phyloP scores from a whole-genome alignment of 64 coral and sea anemone species.

The Stylophora pistillata region DNA sequence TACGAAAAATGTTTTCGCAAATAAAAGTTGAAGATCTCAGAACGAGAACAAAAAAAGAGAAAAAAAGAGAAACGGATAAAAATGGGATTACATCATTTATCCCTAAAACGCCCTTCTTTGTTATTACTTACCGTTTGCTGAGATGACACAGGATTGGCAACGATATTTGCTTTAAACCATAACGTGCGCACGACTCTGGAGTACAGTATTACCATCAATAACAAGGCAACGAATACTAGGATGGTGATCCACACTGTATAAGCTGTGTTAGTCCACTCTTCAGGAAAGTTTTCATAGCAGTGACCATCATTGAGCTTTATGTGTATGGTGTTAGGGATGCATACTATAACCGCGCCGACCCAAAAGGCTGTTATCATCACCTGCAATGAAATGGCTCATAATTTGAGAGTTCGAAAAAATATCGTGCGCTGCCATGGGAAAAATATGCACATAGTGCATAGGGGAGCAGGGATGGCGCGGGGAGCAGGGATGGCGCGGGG shows the following conservation, averaged over 20 bases:
- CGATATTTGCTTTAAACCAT: constrained; percentile 35
- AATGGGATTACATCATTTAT: too few relatives aligned
- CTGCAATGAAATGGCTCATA: background rate
- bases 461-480: too few relatives aligned
- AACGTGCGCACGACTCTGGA: constrained; percentile 49
- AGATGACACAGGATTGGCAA: background rate
- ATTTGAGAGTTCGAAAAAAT: background rate
- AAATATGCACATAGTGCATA: too few relatives aligned
- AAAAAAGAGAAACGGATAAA: too few relatives aligned
- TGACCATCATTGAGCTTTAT: background rate
- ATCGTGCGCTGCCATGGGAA: too few relatives aligned
- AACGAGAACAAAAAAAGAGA: too few relatives aligned
- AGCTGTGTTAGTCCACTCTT: too few relatives aligned
- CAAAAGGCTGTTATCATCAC: background rate
- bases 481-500: too few relatives aligned
- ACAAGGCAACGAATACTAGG: constrained; percentile 16
- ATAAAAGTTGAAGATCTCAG: too few relatives aligned
- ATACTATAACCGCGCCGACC: background rate
- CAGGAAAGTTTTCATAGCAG: constrained; percentile 6
- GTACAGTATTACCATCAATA: constrained; percentile 28
- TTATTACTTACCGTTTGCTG: background rate
- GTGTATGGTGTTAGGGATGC: background rate
- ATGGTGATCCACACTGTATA: background rate
- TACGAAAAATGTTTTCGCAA: too few relatives aligned
- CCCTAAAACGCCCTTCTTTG: too few relatives aligned